Conservation (phyloP, 1,140 invertebrate genomes). For the Tribolium castaneum region DNA sequence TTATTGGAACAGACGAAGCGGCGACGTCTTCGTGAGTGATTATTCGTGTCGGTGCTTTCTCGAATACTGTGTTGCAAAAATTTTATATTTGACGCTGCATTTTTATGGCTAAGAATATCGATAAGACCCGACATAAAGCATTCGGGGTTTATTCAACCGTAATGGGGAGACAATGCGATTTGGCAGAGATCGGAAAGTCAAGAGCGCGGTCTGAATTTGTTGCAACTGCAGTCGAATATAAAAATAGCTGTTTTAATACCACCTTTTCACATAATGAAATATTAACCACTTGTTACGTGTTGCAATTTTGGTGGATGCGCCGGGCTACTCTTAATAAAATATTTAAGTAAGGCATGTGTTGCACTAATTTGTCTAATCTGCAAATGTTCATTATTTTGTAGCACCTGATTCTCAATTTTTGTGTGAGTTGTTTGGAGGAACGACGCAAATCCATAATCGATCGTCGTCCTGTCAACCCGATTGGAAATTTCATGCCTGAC, state of each 20-base stretch:
- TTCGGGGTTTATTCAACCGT: conserved; percentile 9
- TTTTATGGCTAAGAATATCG: conserved; percentile 11
- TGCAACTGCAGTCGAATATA: neutral
- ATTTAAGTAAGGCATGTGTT: no score
- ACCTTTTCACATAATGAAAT: neutral
- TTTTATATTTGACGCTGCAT: conserved; percentile 10
- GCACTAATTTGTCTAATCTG: no score
- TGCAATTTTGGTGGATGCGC: conserved; percentile 6
- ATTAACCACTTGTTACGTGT: neutral
- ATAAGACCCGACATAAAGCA: conserved; percentile 6
- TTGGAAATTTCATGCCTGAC: neutral
- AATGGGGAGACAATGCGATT: neutral
- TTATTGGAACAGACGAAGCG: neutral
- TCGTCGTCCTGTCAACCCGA: neutral
- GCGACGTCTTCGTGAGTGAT: conserved; percentile 2
- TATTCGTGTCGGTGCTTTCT: neutral
- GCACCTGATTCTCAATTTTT: conserved; percentile 7
- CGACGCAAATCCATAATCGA: neutral
- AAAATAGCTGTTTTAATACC: neutral
- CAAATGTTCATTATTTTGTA: conserved; percentile 10
- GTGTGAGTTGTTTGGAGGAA: neutral
- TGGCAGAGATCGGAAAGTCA: neutral
- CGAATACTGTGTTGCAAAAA: conserved; percentile 1
- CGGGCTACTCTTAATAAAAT: neutral
- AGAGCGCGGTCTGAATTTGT: neutral